Evolutionary conservation across 2,888 invertebrate genomes (phyloP), one percentile per base, ranked within the genome.

Genomic region (Cheilosia vulpina): DNA sequence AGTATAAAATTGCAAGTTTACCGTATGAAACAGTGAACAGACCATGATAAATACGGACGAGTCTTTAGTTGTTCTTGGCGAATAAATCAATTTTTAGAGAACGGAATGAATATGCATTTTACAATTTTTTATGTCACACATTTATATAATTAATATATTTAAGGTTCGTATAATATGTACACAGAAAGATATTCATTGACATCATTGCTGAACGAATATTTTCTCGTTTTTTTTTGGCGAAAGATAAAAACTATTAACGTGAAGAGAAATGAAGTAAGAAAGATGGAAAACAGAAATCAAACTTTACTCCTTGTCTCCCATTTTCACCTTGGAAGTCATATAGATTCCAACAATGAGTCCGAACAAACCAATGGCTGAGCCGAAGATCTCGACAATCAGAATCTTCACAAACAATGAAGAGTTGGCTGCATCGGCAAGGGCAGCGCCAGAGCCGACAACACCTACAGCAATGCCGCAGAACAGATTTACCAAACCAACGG

Each of bases 331-430:
- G 87, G 96, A 96, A 82, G 96, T 96, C 96, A 98, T 96, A 92
- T 97, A 97, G 92, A 99, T 98, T 88, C 99, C 98, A 87, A 99
- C 98, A 92, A 99, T 99, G 75, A 99, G 94, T 72, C 99, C 99
- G 93, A 99, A 99, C 24, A 99, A 95, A 90, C 99, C 99, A 91
- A 99, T 99, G 89, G 99, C 99, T 90, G 98, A 98, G 79, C 98
- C 99, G 91, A 99, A 99, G 93, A 99, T 99, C 93, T 99, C 99
- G 57, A 99, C 97, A 92, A 99, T 99, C 53, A 99, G 94, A 92
- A 99, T 98, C 93, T 99, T 99, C 65, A 99, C 99, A 90, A 99
- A 99, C 7, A 99, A 94, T 3, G 97, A 95, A 19, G 98, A 96
- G 91, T 99, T 98, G 50, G 99, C 99, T 38, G 99, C 99, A 93